Evolutionary conservation across 2,888 invertebrate genomes (phyloP).

Genomic region (Hipparchia sbordonii): DNA sequence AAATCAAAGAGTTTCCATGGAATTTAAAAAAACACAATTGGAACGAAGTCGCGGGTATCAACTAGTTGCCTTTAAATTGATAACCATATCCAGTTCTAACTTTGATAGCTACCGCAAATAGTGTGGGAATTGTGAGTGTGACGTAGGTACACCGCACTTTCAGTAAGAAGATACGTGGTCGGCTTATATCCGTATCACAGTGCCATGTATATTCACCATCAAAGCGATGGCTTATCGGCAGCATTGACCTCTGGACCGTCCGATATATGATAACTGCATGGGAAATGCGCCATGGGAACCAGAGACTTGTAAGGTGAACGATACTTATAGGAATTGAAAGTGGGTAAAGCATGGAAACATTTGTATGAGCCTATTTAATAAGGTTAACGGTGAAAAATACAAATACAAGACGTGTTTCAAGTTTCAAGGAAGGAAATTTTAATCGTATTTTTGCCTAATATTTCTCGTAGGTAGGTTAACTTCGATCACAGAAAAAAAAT

Average conservation of each 20-base stretch:
- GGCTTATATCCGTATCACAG: constrained; percentile 29
- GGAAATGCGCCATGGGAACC: constrained; percentile 70
- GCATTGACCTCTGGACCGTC: constrained; percentile 62
- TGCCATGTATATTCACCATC: constrained; percentile 40
- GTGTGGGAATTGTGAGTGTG: constrained; percentile 25
- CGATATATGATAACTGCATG: constrained; percentile 64
- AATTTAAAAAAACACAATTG: no score
- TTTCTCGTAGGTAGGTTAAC: no score
- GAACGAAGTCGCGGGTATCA: no score
- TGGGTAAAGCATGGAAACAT: background rate
- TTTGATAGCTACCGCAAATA: constrained; percentile 16
- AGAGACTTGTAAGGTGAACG: constrained; percentile 50
- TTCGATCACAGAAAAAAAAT: no score
- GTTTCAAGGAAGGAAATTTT: no score
- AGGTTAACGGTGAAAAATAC: background rate
- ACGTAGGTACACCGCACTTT: constrained; percentile 19
- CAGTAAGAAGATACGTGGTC: constrained; percentile 18
- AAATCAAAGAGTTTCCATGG: no score
- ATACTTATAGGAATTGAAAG: constrained; percentile 18
- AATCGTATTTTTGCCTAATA: no score
- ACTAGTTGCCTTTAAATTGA: background rate
- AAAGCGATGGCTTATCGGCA: constrained; percentile 60
- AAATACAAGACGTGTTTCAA: no score
- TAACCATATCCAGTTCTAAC: background rate
- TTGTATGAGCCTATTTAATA: background rate